These are phyloP conservation scores for Stegana nigrithorax DNA, from an alignment of 2,888 invertebrate species.

Conservation along the genomic window DNA sequence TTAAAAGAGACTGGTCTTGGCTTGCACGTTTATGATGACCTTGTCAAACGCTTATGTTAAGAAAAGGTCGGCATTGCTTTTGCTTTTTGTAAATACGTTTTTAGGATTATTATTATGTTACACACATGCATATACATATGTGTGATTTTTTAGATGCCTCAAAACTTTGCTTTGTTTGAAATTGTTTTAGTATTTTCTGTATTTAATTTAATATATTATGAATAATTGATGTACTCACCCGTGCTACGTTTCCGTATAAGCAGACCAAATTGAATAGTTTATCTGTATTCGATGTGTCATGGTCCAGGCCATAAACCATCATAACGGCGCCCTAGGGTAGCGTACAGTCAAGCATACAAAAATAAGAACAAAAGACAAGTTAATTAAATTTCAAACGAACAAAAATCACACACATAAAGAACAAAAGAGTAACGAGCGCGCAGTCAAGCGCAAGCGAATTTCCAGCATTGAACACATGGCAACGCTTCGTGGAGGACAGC, in stretches of 20 bases:
- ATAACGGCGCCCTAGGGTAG: conserved; percentile 87
- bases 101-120: no score
- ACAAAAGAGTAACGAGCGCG: not conserved
- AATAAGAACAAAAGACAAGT: conserved; percentile 8
- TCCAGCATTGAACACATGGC: conserved; percentile 23
- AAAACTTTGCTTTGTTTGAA: no score
- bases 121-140: no score
- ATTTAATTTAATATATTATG: no score
- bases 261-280: conserved; percentile 98
- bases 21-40: no score
- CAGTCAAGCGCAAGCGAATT: conserved; percentile 35
- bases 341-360: not conserved
- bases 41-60: no score
- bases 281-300: conserved; percentile 93
- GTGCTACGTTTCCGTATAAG: conserved; percentile 97
- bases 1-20: no score
- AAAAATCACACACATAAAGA: no score
- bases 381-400: conserved; percentile 5
- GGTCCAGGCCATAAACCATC: conserved; percentile 98
- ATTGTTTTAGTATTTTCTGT: no score
- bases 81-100: no score
- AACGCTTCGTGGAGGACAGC: conserved; percentile 34
- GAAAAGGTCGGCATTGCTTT: no score
- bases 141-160: no score
- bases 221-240: conserved; percentile 75